Conservation (phyloP, 2,113 vertebrate genomes). For the Cyprinus carpio region DNA sequence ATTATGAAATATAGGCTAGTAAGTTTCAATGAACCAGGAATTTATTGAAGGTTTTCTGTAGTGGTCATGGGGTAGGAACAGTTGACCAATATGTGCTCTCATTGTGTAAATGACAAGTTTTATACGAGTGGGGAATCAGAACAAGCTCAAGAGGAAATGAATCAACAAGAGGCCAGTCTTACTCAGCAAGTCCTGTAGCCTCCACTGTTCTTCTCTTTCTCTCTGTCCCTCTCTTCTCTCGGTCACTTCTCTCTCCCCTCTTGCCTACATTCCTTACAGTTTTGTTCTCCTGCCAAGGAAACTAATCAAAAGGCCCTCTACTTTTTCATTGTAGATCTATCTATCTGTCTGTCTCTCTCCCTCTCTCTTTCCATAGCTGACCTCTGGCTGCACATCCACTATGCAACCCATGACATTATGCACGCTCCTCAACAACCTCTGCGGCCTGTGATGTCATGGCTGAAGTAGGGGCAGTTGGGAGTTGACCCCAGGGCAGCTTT, state of each 20-base stretch:
- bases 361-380: slow-evolving; percentile 29
- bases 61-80: background rate
- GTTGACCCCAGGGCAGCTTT: slow-evolving; percentile 57
- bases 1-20: background rate
- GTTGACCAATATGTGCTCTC: background rate
- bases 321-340: slow-evolving; percentile 74
- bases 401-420: slow-evolving; percentile 46
- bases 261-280: slow-evolving; percentile 83
- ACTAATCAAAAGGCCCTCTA: slow-evolving; percentile 83
- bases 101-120: background rate
- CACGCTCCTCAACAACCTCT: slow-evolving; percentile 55
- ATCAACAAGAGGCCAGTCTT: slow-evolving; percentile 61
- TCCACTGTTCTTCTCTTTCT: slow-evolving; percentile 31
- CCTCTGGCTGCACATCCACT: slow-evolving; percentile 34
- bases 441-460: slow-evolving; percentile 63
- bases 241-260: slow-evolving; percentile 80
- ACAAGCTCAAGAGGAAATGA: slow-evolving; percentile 65
- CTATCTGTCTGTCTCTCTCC: slow-evolving; percentile 68
- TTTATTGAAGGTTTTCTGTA: background rate
- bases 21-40: background rate
- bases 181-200: slow-evolving; percentile 57
- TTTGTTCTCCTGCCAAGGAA: slow-evolving; percentile 88
- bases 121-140: slow-evolving; percentile 24
- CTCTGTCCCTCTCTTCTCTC: slow-evolving; percentile 64
- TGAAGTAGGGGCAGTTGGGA: slow-evolving; percentile 57